These are phyloP conservation scores for Schlechtendalia chinensis DNA, from an alignment of 1,140 invertebrate genomes.

Conservation along the genomic window DNA sequence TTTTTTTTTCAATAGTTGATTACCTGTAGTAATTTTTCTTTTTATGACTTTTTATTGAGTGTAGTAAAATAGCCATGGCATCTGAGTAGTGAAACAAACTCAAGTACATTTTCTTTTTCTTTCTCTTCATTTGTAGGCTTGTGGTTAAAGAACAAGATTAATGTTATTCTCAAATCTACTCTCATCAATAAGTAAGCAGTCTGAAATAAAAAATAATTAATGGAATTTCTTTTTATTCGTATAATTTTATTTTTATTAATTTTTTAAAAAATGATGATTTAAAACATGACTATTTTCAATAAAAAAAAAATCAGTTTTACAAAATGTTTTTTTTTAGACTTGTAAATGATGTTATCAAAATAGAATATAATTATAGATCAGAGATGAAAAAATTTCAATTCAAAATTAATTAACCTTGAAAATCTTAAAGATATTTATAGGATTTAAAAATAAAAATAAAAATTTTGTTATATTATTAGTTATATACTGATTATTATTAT, in stretches of 20 bases:
- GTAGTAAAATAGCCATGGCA: slow-evolving; percentile 22
- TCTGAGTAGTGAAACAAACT: slow-evolving; percentile 30
- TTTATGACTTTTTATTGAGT: slow-evolving; percentile 5
- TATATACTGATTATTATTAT: too few relatives aligned
- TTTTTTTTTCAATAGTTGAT: too few relatives aligned
- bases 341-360: not conserved
- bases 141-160: not conserved
- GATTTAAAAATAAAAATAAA: too few relatives aligned
- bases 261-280: too few relatives aligned
- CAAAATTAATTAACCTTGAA: too few relatives aligned
- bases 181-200: not conserved
- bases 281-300: too few relatives aligned
- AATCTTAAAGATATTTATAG: too few relatives aligned
- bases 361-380: not conserved
- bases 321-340: too few relatives aligned
- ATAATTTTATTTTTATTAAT: too few relatives aligned
- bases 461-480: too few relatives aligned
- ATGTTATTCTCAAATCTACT: slow-evolving; percentile 20
- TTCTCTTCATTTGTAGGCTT: slow-evolving; percentile 38
- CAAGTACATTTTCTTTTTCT: slow-evolving; percentile 20
- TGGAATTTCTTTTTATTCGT: not conserved
- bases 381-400: not conserved
- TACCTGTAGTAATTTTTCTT: too few relatives aligned
- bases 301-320: too few relatives aligned
- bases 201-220: slow-evolving; percentile 20